Conservation (phyloP, 2,797 vertebrate species). For the Gambelia wislizenii region DNA sequence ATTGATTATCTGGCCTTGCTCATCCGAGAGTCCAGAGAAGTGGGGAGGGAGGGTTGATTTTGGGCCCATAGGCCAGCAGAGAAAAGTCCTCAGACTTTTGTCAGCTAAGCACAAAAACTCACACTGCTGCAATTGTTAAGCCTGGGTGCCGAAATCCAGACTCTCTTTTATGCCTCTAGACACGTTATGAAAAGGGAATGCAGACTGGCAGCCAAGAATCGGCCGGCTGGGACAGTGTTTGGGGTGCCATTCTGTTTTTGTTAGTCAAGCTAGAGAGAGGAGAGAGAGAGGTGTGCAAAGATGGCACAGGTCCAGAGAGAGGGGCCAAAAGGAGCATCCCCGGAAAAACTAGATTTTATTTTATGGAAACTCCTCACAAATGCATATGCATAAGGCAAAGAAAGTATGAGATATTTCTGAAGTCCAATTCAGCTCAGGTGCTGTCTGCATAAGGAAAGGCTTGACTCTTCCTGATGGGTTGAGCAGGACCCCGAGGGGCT, state of each 20-base stretch:
- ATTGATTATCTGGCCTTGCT: too few species aligned
- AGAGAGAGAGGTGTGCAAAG: background rate
- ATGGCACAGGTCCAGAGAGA: constrained; percentile 25
- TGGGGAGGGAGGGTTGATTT: constrained; percentile 22
- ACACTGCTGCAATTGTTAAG: background rate
- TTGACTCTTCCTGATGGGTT: too few species aligned
- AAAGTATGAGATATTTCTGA: constrained; percentile 51
- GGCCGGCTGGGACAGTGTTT: constrained; percentile 58
- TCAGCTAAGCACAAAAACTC: background rate
- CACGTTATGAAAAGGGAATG: constrained; percentile 62
- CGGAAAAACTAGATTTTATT: background rate
- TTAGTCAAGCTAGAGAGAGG: constrained; percentile 51
- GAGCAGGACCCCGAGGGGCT: too few species aligned
- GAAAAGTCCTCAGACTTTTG: constrained; percentile 2
- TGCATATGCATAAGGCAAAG: constrained; percentile 10
- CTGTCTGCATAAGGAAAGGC: background rate
- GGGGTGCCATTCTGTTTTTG: constrained; percentile 70
- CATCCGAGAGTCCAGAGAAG: background rate
- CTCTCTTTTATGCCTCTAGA: constrained; percentile 47
- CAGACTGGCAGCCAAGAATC: constrained; percentile 63
- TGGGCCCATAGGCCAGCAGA: background rate
- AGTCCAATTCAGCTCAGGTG: constrained; percentile 53
- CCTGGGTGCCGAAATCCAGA: background rate
- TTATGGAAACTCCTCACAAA: background rate
- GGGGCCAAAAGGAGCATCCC: constrained; percentile 25